These are phyloP conservation scores for Pollachius pollachius DNA, from an alignment of 2,113 vertebrate species.

Conservation along the genomic window DNA sequence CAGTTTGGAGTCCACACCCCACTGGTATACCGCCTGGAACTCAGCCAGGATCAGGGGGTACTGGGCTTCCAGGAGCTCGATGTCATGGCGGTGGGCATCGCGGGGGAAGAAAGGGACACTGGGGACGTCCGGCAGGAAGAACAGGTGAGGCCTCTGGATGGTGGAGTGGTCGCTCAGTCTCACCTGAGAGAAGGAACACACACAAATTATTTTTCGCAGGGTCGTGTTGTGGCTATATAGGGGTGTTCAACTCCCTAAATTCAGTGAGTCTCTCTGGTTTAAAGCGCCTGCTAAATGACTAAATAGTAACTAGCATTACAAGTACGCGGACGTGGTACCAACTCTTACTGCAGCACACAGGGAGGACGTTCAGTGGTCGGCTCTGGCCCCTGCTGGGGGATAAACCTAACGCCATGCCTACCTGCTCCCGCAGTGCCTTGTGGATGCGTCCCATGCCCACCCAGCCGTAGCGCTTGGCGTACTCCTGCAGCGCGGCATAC, in stretches of 20 bases:
- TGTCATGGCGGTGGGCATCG: slow-evolving; percentile 86
- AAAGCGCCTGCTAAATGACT: too few species aligned
- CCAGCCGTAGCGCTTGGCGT: slow-evolving; percentile 88
- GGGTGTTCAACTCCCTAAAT: too few species aligned
- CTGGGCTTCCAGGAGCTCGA: slow-evolving; percentile 82
- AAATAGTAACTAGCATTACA: too few species aligned
- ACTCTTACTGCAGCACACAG: too few species aligned
- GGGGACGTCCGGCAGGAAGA: slow-evolving; percentile 85
- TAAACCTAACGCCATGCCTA: slow-evolving; percentile 11
- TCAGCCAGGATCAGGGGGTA: slow-evolving; percentile 79
- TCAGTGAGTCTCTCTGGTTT: too few species aligned
- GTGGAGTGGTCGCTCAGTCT: slow-evolving; percentile 68
- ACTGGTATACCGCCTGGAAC: slow-evolving; percentile 78
- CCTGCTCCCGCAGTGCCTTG: slow-evolving; percentile 78
- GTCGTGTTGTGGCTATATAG: too few species aligned
- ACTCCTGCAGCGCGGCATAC: slow-evolving; percentile 80
- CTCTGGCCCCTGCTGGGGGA: too few species aligned
- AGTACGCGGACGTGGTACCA: too few species aligned
- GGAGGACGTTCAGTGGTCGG: too few species aligned
- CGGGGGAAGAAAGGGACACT: slow-evolving; percentile 83
- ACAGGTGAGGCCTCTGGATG: slow-evolving; percentile 83
- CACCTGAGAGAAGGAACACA: slow-evolving; percentile 45
- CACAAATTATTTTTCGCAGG: not conserved
- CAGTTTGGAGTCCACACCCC: slow-evolving; percentile 68
- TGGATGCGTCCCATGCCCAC: slow-evolving; percentile 85